These are phyloP conservation scores for Ahaetulla prasina DNA, from an alignment of 2,113 vertebrate genomes.

Conservation along the genomic window DNA sequence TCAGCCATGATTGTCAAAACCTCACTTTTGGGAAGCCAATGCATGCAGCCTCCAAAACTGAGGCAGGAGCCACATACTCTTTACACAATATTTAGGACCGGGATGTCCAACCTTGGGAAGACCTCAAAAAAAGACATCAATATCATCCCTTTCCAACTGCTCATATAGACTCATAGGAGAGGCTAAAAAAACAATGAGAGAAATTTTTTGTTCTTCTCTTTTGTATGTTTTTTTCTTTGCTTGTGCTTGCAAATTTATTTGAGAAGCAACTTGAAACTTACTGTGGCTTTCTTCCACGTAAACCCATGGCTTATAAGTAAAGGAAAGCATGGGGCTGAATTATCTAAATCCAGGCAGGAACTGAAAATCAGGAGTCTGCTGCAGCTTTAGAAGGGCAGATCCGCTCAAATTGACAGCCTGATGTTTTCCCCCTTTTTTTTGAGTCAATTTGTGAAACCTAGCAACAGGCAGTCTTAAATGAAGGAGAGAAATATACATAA, in stretches of 20 bases:
- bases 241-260: neutral
- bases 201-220: neutral
- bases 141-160: neutral
- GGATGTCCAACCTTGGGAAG: neutral
- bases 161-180: neutral
- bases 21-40: neutral
- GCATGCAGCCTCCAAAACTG: neutral
- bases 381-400: neutral
- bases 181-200: neutral
- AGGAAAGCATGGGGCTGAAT: neutral
- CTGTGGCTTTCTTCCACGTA: neutral
- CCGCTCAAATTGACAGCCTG: neutral
- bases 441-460: neutral
- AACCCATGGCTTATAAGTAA: neutral
- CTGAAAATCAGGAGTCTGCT: neutral
- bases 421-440: conserved; percentile 5
- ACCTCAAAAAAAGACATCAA: neutral
- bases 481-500: neutral
- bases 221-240: neutral
- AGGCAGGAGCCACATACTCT: neutral
- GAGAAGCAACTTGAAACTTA: neutral
- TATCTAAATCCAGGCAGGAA: neutral
- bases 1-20: neutral
- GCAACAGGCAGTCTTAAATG: neutral
- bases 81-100: neutral